Evolutionary conservation across 1,140 invertebrate genomes (phyloP), one percentile per base, ranked within the genome.

Genomic region (Neocloeon triangulifer): DNA sequence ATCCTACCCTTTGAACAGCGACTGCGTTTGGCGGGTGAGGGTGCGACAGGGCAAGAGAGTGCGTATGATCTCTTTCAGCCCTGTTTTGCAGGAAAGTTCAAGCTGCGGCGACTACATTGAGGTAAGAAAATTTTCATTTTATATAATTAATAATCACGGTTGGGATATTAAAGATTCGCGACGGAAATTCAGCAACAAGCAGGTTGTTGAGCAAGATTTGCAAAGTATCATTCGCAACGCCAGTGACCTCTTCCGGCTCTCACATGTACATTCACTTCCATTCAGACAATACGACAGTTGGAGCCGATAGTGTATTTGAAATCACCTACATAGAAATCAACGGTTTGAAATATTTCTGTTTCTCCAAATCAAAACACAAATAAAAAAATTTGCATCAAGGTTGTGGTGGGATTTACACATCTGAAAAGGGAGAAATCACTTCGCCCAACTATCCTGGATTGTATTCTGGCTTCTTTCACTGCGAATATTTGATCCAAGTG

Each of bases 71-170:
- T 92, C 92, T 49, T 76, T 71, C 28, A 62, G 64, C 14, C 48
- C 94, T 32, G 64, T 71, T 45, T 61, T 94, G 12, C 81, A 88
- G 53, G 45, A 53, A n/a, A 64, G n/a, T n/a, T n/a, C 75, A 51
- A 69, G 67, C 39, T 92, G 86, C 45, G 58, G 59, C 41, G 86
- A 94, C 50, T 84, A 66, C 49, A 50, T 91, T 1, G 60, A 67
- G 44, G 72, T 85, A 48, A 61, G 56, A n/a, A n/a, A n/a, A n/a
- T n/a, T n/a, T n/a, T n/a, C n/a, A n/a, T n/a, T n/a, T n/a, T n/a
- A n/a, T n/a, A n/a, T n/a, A n/a, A n/a, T n/a, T n/a, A n/a, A n/a
- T n/a, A n/a, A n/a, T n/a, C n/a, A n/a, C n/a, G n/a, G n/a, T n/a
- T n/a, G n/a, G n/a, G n/a, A n/a, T n/a, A n/a, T n/a, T n/a, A n/a